Evolutionary conservation across 2,888 invertebrate genomes (phyloP).

Genomic region (Dynastes grantii): DNA sequence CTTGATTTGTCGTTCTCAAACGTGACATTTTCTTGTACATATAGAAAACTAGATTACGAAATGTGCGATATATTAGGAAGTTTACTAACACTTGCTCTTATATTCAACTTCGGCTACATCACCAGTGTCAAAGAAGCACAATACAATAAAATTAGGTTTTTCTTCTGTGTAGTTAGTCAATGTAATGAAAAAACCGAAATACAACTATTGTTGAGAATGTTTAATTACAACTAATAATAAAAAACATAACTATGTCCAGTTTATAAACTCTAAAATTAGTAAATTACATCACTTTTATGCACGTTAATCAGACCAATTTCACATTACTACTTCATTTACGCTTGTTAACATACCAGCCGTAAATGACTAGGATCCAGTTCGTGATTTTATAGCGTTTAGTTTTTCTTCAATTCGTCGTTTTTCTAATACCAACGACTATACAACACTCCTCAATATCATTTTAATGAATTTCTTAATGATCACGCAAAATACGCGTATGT

Average conservation of each 20-base stretch:
- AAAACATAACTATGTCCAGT: neutral
- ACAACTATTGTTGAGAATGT: too few relatives aligned
- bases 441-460: conserved; percentile 27
- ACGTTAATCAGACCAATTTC: conserved; percentile 32
- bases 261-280: conserved; percentile 9
- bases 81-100: too few relatives aligned
- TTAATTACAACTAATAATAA: too few relatives aligned
- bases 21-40: too few relatives aligned
- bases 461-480: conserved; percentile 50
- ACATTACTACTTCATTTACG: conserved; percentile 37
- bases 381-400: conserved; percentile 29
- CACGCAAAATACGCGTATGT: conserved; percentile 11
- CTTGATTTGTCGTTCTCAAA: too few relatives aligned
- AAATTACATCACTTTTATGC: conserved; percentile 15
- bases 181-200: too few relatives aligned
- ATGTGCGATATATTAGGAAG: too few relatives aligned
- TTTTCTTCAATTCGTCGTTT: conserved; percentile 8
- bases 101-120: too few relatives aligned
- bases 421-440: neutral
- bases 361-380: conserved; percentile 32
- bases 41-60: too few relatives aligned
- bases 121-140: too few relatives aligned
- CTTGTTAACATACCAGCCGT: conserved; percentile 24
- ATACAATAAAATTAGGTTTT: too few relatives aligned
- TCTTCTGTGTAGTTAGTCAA: too few relatives aligned